A percentile compares a stretch with the other conserved stretches of the same genome.
phyloP scores from a whole-genome alignment of 2,113 vertebrate species.

The Pangasianodon gigas region DNA sequence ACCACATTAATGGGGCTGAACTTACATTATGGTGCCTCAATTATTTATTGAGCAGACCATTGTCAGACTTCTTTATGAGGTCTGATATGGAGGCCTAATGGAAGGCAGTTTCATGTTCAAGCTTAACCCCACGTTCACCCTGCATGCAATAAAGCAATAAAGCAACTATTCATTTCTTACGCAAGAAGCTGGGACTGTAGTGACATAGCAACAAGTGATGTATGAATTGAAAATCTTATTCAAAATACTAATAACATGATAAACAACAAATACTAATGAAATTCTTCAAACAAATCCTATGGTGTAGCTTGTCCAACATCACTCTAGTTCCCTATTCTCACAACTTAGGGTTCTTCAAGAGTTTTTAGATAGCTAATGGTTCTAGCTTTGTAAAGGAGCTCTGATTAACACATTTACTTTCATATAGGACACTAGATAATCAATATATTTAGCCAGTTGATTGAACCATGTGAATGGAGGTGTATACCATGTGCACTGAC shows the following conservation, averaged over 20 bases:
- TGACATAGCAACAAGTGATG: background rate
- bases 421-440: slow-evolving; percentile 17
- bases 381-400: background rate
- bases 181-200: background rate
- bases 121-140: background rate
- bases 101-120: slow-evolving; percentile 7
- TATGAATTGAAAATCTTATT: background rate
- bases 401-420: background rate
- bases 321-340: background rate
- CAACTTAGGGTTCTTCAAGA: background rate
- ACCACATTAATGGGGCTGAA: slow-evolving; percentile 19
- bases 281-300: background rate
- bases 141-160: background rate
- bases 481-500: background rate
- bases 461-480: slow-evolving; percentile 34
- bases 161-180: background rate
- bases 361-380: background rate
- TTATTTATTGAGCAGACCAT: slow-evolving; percentile 18
- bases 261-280: background rate
- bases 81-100: slow-evolving; percentile 24
- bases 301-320: background rate
- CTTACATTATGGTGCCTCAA: slow-evolving; percentile 22
- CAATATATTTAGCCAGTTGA: slow-evolving; percentile 31
- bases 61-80: slow-evolving; percentile 14
- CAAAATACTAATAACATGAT: background rate